Base-by-base conservation (phyloP, 2,113 vertebrate genomes). In the Prunella fulvescens region DNA sequence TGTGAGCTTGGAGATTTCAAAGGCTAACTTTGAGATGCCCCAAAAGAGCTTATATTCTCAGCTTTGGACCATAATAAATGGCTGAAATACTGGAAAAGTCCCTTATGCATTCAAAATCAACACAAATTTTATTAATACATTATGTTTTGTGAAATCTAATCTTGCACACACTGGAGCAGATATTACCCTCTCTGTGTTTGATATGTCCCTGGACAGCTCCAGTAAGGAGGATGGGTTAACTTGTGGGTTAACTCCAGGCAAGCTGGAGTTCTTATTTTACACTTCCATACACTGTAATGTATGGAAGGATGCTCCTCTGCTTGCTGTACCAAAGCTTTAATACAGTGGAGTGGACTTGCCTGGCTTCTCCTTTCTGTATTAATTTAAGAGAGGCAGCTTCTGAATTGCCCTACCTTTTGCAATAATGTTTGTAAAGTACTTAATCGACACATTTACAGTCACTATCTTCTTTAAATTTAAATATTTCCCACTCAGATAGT, bases 391-490 rank as follows among this genome's bases (percentile, higher is more conserved):
- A 78, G 66, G 18, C 44, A 65, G 48, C 71, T 91, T 82, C 78
- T 84, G 58, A 91, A 62, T 67, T 50, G 58, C 45, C 42, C 80
- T 92, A 53, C 42, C 40, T 91, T 85, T 89, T 87, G 66, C 61
- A 74, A 58, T 80, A 84, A 56, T 6, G 3, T 88, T 94, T 92
- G 40, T 84, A 22, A 91, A 73, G 58, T 57, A 60, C 42, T 94
- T 90, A 80, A 88, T 84, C 5, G 23, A 64, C 48, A 82, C 89
- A 42, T 85, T 95, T 91, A 69, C 80, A 81, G 8, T 83, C 53
- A 19, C 44, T 69, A 33, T 85, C 67, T 71, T 91, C 61, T 95
- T 91, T 80, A 81, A 81, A 87, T 93, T 81, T 91, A 69, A 85
- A 80, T 92, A 80, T 82, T 91, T 15, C 47, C 39, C 33, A 11